Conservation (phyloP, 2,888 invertebrate species). For the Luperina testacea region DNA sequence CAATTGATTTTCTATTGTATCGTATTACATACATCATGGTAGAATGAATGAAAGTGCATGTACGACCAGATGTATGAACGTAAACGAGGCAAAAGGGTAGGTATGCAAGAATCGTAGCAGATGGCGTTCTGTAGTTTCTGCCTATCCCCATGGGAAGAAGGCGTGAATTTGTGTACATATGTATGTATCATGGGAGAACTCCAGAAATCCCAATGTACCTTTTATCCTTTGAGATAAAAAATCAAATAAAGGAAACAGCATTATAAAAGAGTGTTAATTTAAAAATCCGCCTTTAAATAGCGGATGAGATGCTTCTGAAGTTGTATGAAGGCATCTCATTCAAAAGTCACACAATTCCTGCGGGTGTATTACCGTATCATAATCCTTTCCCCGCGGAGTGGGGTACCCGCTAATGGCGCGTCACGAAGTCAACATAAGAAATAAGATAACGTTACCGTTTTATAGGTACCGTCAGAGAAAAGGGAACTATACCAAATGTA, state of each 20-base stretch:
- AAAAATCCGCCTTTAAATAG: not conserved
- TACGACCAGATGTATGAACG: not conserved
- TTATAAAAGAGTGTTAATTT: not conserved
- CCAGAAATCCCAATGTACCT: not conserved
- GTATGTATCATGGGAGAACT: not conserved
- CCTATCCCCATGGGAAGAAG: not conserved
- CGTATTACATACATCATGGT: not conserved
- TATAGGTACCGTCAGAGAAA: constrained; percentile 25
- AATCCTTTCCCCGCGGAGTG: constrained; percentile 48
- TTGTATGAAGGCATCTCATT: constrained; percentile 45
- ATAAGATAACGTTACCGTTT: constrained; percentile 51
- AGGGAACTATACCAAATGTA: constrained; percentile 34
- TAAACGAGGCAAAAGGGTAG: not conserved
- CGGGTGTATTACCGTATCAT: constrained; percentile 45
- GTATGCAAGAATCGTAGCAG: not conserved
- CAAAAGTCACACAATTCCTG: constrained; percentile 56
- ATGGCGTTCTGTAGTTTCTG: not conserved
- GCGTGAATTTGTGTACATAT: not conserved
- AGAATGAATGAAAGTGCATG: not conserved
- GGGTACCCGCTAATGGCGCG: constrained; percentile 60
- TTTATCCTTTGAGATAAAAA: not conserved
- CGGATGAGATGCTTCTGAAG: not conserved
- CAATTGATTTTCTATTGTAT: too few relatives aligned
- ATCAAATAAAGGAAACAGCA: not conserved
- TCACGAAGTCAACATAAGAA: constrained; percentile 57